A percentile compares a stretch with the other conserved stretches of the same genome.
phyloP scores from a whole-genome alignment of 2,888 invertebrate genomes.

The Trachelus troglodyta region DNA sequence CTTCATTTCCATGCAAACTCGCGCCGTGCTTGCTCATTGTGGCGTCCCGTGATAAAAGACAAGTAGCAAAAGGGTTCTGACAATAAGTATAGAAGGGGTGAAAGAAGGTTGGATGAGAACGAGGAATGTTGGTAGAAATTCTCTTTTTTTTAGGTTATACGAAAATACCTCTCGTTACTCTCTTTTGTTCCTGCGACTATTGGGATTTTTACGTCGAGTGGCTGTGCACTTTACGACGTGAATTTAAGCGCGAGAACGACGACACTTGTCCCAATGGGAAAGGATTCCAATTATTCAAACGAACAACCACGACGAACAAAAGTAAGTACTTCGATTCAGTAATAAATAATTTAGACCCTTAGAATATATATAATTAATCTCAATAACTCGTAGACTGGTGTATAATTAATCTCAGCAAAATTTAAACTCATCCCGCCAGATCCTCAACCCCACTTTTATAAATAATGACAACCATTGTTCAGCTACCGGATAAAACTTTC shows the following conservation, averaged over 20 bases:
- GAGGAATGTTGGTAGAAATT: background rate
- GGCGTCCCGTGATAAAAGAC: background rate
- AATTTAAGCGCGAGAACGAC: background rate
- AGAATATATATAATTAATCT: no score
- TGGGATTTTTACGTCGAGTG: background rate
- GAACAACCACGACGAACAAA: background rate
- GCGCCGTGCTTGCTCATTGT: background rate
- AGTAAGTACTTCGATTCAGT: background rate
- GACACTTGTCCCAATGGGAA: background rate
- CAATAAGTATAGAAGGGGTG: background rate
- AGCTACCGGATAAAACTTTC: background rate
- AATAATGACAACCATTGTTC: background rate
- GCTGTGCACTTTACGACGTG: background rate
- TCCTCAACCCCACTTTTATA: background rate
- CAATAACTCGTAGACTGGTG: no score
- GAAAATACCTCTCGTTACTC: background rate
- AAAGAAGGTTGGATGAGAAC: background rate
- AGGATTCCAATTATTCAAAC: background rate
- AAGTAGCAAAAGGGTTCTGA: background rate
- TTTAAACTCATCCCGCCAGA: background rate
- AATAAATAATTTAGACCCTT: background rate
- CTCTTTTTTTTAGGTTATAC: background rate
- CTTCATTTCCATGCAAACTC: background rate
- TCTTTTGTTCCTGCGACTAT: background rate
- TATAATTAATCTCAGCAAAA: background rate